Percentiles rank a stretch among this genome's conserved stretches.
phyloP scores from a whole-genome alignment of 2,797 vertebrate genomes.

The Megalops cyprinoides region DNA sequence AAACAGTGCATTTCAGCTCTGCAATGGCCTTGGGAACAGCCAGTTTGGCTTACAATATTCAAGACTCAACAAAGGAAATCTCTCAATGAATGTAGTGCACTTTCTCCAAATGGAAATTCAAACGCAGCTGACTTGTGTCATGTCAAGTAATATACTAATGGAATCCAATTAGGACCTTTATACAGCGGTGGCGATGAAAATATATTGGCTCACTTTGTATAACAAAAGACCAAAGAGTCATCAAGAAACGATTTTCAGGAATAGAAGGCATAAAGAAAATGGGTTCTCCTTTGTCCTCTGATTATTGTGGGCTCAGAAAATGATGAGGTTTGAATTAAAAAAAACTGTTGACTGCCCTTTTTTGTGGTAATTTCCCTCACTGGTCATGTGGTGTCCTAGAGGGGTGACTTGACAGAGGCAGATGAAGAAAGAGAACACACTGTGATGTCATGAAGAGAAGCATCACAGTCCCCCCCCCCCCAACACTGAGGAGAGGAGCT shows the following conservation, averaged over 20 bases:
- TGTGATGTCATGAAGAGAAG: too few relatives aligned
- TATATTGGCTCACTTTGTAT: conserved; percentile 79
- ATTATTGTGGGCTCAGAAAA: conserved; percentile 75
- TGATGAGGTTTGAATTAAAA: conserved; percentile 65
- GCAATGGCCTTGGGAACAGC: conserved; percentile 66
- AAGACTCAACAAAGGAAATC: conserved; percentile 68
- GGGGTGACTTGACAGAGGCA: background rate
- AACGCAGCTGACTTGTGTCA: conserved; percentile 76
- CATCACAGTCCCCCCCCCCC: background rate
- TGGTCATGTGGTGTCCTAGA: conserved; percentile 14
- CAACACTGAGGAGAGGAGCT: background rate
- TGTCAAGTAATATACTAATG: conserved; percentile 80
- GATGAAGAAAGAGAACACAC: background rate
- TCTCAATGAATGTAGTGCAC: conserved; percentile 66
- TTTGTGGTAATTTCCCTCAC: conserved; percentile 49
- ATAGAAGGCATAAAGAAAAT: conserved; percentile 75
- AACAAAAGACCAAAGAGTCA: conserved; percentile 79
- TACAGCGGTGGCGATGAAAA: conserved; percentile 71
- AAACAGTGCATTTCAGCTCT: conserved; percentile 61
- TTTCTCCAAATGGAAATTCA: conserved; percentile 70
- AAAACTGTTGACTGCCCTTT: conserved; percentile 66
- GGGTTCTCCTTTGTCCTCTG: conserved; percentile 75
- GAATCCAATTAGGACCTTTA: conserved; percentile 83
- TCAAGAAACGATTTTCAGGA: conserved; percentile 72
- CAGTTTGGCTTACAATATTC: conserved; percentile 71